Conservation (phyloP, 2,113 vertebrate genomes). For the Puma concolor region DNA sequence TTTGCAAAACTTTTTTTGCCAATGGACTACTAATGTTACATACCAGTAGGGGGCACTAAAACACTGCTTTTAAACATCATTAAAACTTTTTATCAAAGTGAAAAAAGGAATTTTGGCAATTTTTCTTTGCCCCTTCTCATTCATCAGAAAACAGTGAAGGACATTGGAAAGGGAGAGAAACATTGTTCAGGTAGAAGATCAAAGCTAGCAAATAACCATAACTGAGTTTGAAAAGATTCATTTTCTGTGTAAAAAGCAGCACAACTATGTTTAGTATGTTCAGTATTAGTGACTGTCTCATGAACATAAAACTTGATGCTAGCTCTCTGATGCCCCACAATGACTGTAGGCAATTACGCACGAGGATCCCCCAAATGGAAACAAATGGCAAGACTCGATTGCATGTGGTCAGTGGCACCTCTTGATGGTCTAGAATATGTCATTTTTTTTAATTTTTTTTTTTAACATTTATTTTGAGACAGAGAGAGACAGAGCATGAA, state of each 20-base stretch:
- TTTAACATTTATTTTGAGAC: too few relatives aligned
- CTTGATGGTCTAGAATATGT: neutral
- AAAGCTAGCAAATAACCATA: neutral
- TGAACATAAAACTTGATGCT: neutral
- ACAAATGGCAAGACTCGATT: neutral
- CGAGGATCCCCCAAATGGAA: neutral
- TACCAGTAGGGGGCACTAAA: constrained; percentile 60
- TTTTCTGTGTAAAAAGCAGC: neutral
- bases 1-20: neutral
- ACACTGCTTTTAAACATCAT: constrained; percentile 41
- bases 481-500: too few relatives aligned
- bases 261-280: neutral
- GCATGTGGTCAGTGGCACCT: neutral
- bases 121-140: neutral
- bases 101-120: neutral
- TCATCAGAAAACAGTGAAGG: neutral
- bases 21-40: neutral
- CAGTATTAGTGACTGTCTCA: neutral
- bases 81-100: neutral
- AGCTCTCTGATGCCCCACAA: neutral
- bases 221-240: neutral
- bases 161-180: neutral
- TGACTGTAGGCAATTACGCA: neutral
- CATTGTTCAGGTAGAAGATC: neutral
- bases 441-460: neutral